Base-by-base conservation (phyloP, 2,888 invertebrate genomes). In the Dryobotodes eremita region DNA sequence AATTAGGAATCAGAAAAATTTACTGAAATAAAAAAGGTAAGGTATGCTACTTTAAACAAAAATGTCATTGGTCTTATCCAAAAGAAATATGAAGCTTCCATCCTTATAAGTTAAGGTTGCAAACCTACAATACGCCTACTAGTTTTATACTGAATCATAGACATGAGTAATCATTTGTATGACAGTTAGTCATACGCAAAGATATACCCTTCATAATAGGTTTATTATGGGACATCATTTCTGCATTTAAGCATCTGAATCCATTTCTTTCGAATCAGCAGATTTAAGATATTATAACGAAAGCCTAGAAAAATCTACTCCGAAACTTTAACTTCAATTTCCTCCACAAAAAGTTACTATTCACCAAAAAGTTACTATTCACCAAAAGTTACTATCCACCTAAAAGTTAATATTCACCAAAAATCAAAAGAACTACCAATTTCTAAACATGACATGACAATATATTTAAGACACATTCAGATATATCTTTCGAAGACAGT, bases 401-500 rank as follows among this genome's bases (percentile, higher is more conserved):
- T 2, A 10, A 31, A 26, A 71, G 1, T 26, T 2, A 11, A 6
- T 11, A 5, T 59, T 2, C 17, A 42, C 0, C 8, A n/a, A n/a
- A 72, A 48, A 64, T 62, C 15, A 69, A 79, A 71, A 71, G 0
- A 64, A 23, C n/a, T 8, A 23, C n/a, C n/a, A 31, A 72, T 80
- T 71, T 26, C 62, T 55, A 31, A 71, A 53, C 68, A 77, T 88
- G 88, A 89, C 79, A 71, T 20, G 68, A 79, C 79, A 82, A 71
- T 68, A 62, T 20, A 55, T 53, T 78, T 79, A 86, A 85, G 23
- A 57, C 4, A 68, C 23, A 72, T 74, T 53, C 7, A 83, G 79
- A 86, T 80, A 80, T 75, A 62, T 83, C 23, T 71, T 68, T 8
- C 0, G 23, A 83, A 92, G 92, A 93, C 92, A 91, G 88, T 92